Conservation (phyloP, 1,140 invertebrate species). For the Drosophila insularis region DNA sequence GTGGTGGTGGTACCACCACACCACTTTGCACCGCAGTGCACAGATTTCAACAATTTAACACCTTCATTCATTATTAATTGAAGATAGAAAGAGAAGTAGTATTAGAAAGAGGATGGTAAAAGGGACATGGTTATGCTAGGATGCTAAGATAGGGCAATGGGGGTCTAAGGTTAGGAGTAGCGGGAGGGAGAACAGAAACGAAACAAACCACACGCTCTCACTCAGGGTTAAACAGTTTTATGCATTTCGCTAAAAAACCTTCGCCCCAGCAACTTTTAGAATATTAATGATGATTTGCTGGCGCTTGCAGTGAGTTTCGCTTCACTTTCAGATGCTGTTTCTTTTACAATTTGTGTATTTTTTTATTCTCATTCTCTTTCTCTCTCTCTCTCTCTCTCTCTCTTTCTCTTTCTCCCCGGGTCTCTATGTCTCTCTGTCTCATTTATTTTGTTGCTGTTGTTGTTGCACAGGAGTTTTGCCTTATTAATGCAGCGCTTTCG, state of each 20-base stretch:
- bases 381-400: neutral
- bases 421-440: neutral
- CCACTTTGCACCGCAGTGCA: conserved; percentile 26
- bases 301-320: conserved; percentile 40
- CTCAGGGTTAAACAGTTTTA: conserved; percentile 34
- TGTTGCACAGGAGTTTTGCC: conserved; percentile 35
- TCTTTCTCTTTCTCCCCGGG: conserved; percentile 21
- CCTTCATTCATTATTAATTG: conserved; percentile 79
- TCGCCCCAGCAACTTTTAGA: conserved; percentile 71
- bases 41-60: conserved; percentile 80
- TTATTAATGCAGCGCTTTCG: conserved; percentile 54
- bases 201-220: conserved; percentile 10
- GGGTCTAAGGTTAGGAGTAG: no score
- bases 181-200: no score
- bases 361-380: neutral
- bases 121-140: neutral
- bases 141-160: neutral
- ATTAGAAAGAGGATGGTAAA: neutral
- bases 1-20: conserved; percentile 42
- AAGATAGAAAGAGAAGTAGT: conserved; percentile 60
- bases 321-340: conserved; percentile 22
- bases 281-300: conserved; percentile 76
- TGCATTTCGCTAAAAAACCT: conserved; percentile 58
- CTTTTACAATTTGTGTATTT: conserved; percentile 16
- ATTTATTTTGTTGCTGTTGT: conserved; percentile 27